Conservation (phyloP, 2,888 invertebrate species). For the Eurois occulta region DNA sequence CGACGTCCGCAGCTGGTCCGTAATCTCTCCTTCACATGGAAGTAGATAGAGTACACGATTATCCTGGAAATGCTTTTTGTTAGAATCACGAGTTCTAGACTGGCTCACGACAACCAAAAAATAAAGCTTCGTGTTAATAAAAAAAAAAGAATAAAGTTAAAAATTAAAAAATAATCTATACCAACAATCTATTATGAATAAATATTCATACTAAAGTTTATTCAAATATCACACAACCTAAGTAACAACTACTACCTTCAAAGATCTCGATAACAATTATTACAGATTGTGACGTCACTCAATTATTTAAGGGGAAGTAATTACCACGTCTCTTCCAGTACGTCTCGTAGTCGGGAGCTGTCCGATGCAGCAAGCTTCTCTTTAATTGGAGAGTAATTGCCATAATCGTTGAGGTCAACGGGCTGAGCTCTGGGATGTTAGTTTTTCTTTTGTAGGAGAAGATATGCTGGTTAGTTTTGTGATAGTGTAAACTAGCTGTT, state of each 20-base stretch:
- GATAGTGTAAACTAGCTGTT: too few relatives aligned
- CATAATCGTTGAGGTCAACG: conserved; percentile 49
- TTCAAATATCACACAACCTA: background rate
- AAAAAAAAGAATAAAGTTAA: too few relatives aligned
- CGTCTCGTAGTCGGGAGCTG: conserved; percentile 37
- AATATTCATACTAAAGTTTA: too few relatives aligned
- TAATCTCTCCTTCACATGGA: too few relatives aligned
- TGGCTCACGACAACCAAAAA: too few relatives aligned
- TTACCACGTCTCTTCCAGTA: conserved; percentile 49
- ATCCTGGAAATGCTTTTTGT: too few relatives aligned
- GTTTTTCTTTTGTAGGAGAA: background rate
- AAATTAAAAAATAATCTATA: too few relatives aligned
- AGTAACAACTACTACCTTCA: background rate
- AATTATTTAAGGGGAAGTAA: conserved; percentile 53
- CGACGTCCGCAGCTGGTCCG: too few relatives aligned
- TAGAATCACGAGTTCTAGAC: too few relatives aligned
- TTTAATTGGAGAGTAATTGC: conserved; percentile 57
- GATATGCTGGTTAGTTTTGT: background rate
- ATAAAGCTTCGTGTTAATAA: too few relatives aligned
- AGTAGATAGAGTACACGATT: too few relatives aligned
- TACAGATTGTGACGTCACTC: conserved; percentile 43
- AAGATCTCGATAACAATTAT: conserved; percentile 28
- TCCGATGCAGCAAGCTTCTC: conserved; percentile 48
- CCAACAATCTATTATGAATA: too few relatives aligned
- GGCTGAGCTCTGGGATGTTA: conserved; percentile 7